These are phyloP conservation scores for Microhierax caerulescens DNA, from an alignment of 2,797 vertebrate species.

Conservation along the genomic window DNA sequence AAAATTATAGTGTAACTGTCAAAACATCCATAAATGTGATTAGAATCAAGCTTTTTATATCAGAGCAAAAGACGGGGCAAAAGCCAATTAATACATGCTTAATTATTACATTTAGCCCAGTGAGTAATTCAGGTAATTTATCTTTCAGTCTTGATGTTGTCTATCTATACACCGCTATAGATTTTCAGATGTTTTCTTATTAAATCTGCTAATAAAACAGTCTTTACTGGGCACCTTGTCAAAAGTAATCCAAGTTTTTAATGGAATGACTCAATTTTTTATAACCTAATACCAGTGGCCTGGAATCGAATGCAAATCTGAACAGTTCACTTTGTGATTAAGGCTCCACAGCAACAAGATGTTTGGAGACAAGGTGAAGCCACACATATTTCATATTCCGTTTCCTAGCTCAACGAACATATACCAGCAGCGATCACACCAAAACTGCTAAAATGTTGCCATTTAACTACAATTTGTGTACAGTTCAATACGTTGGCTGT, in stretches of 20 bases:
- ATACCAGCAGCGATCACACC: neutral
- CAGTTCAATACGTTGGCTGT: neutral
- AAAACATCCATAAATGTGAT: neutral
- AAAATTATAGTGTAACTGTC: neutral
- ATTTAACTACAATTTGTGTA: neutral
- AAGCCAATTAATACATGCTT: neutral
- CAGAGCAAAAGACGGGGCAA: neutral
- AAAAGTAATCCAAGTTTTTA: neutral
- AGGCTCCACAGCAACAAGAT: neutral
- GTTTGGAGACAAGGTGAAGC: neutral
- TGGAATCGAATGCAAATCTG: neutral
- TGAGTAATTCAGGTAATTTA: neutral
- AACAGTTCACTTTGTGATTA: neutral
- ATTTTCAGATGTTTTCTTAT: neutral
- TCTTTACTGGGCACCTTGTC: neutral
- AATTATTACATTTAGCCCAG: neutral
- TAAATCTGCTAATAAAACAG: neutral
- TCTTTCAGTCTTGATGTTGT: neutral
- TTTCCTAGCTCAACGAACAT: neutral
- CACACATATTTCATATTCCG: neutral
- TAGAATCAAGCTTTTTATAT: neutral
- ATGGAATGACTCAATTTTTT: neutral
- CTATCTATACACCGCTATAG: neutral
- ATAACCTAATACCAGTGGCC: neutral
- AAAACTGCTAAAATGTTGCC: neutral